Evolutionary conservation across 2,888 invertebrate species (phyloP).

Genomic region (Clepsis dumicolana): DNA sequence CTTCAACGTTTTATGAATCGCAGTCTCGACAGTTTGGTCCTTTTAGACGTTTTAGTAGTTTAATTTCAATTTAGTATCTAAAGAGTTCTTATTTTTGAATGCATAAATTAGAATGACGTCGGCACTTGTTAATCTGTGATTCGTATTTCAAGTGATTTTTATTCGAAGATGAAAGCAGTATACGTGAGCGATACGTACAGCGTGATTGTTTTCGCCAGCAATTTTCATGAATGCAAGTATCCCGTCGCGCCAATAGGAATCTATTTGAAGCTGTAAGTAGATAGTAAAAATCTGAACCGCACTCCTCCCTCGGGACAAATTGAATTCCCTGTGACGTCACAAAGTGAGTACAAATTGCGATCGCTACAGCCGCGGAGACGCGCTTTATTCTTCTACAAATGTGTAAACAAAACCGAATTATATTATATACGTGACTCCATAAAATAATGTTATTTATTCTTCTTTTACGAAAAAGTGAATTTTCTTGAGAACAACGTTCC

Average conservation of each 20-base stretch:
- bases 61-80: no score
- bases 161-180: no score
- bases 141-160: no score
- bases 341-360: conserved; percentile 28
- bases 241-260: conserved; percentile 2
- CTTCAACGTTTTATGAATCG: no score
- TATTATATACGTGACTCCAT: conserved; percentile 16
- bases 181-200: no score
- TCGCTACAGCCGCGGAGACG: conserved; percentile 17
- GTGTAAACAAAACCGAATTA: conserved; percentile 24
- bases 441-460: background rate
- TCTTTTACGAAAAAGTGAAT: background rate
- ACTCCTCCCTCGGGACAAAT: conserved; percentile 28
- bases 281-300: conserved; percentile 26
- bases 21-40: no score
- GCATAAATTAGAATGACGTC: no score
- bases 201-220: background rate
- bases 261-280: conserved; percentile 6
- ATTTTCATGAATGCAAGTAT: background rate
- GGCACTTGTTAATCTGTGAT: no score
- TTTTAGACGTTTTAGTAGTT: no score
- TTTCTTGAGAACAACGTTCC: background rate
- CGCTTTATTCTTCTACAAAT: conserved; percentile 9
- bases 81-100: no score
- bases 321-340: conserved; percentile 30